Evolutionary conservation across 2,797 vertebrate species (phyloP).

Genomic region (Sternarchorhynchus goeldii): DNA sequence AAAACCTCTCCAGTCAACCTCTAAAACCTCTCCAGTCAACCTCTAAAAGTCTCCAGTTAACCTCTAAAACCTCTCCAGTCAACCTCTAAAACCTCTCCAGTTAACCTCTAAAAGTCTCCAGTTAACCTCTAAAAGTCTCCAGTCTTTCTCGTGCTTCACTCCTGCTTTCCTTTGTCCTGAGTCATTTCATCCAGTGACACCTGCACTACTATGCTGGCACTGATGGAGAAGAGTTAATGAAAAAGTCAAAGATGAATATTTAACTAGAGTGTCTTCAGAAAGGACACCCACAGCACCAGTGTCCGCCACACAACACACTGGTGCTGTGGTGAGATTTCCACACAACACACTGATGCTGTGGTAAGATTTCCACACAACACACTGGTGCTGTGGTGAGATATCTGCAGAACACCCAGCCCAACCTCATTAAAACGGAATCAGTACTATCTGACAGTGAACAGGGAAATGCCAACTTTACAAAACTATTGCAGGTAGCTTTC

Average conservation of each 20-base stretch:
- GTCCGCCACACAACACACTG: neutral
- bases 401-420: conserved; percentile 13
- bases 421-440: conserved; percentile 55
- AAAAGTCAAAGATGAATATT: conserved; percentile 47
- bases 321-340: conserved; percentile 22
- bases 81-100: no score
- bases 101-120: no score
- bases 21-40: no score
- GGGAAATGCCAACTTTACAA: conserved; percentile 29
- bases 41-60: no score
- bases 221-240: conserved; percentile 44
- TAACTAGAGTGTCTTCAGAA: conserved; percentile 28
- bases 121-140: no score
- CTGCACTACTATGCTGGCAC: conserved; percentile 16
- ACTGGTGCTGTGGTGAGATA: neutral
- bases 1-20: no score
- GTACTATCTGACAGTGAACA: conserved; percentile 10
- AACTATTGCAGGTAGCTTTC: conserved; percentile 20
- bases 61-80: no score
- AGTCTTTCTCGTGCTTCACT: neutral
- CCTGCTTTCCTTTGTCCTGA: neutral
- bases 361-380: neutral
- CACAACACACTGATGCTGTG: neutral
- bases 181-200: conserved; percentile 28
- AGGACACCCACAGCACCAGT: neutral